phyloP scores from a whole-genome alignment of 2,797 vertebrate species.

The Ambastaia sidthimunki region DNA sequence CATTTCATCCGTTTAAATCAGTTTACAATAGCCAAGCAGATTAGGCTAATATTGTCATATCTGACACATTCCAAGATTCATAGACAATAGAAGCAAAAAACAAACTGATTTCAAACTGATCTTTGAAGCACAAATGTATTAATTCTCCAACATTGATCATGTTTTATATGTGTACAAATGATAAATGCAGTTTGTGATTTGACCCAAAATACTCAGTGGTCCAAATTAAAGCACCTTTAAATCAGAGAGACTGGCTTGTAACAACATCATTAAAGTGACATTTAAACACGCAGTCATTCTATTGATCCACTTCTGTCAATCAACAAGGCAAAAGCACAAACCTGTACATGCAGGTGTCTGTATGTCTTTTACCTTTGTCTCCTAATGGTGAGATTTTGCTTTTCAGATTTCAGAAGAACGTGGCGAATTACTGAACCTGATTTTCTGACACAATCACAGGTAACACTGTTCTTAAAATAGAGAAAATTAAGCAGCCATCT shows the following conservation, averaged over 20 bases:
- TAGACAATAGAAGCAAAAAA: not conserved
- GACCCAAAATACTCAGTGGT: too few species aligned
- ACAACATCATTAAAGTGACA: conserved; percentile 13
- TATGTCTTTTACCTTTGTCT: not conserved
- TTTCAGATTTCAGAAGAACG: conserved; percentile 16
- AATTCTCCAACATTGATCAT: not conserved
- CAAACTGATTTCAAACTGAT: not conserved
- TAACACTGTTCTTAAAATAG: not conserved
- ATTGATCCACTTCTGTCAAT: conserved; percentile 10
- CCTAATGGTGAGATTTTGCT: conserved; percentile 16
- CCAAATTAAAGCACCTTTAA: not conserved
- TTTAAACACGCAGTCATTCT: conserved; percentile 21
- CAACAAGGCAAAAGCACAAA: not conserved
- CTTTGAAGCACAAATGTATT: not conserved
- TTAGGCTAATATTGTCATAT: not conserved
- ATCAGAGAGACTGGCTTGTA: not conserved
- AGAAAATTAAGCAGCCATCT: conserved; percentile 4
- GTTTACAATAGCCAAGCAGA: not conserved
- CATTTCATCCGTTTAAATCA: not conserved
- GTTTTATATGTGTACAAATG: not conserved
- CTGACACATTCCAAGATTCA: conserved; percentile 1
- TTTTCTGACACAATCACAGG: not conserved
- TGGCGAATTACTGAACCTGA: not conserved
- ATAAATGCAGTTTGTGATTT: not conserved
- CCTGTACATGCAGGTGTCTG: not conserved